Evolutionary conservation across 2,888 invertebrate species (phyloP), one percentile per base, ranked within the genome.

Genomic region (Punctoribates punctum): DNA sequence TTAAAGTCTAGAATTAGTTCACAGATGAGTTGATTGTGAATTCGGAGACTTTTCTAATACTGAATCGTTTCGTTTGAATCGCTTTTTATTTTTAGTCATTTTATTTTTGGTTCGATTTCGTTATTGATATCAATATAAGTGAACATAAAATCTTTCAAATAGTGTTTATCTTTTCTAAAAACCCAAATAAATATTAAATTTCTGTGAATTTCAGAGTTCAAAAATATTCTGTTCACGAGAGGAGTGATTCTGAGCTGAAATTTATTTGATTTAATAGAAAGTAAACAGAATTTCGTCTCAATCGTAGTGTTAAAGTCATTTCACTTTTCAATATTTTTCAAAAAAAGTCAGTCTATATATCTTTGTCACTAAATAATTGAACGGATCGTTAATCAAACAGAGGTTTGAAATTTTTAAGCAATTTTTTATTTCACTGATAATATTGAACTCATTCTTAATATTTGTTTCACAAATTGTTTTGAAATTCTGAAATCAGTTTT

Each of bases 101-200:
- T 51, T 51, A 51, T 51, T 51, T 51, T 51, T 51, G 51, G 51
- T 20, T 51, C 51, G 51, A 51, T 51, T 51, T 51, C 51, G 11
- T 51, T 20, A 20, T 51, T 20, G 51, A 51, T 51, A 51, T 51
- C 51, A 51, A 51, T 51, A 51, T 4, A 51, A 51, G 4, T 8
- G 11, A 51, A 51, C 20, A 3, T 5, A 51, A 51, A 5, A 51
- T 2, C 51, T 20, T 51, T 20, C 4, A 51, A 51, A 20, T 51
- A 2, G 51, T 51, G 51, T 51, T 20, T 20, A 51, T 20, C 20
- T 20, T 51, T 51, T 2, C 51, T 17, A n/a, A 20, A 51, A 51
- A 51, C 17, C n/a, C n/a, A 51, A 51, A 51, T 51, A 20, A 51
- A 51, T 51, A 20, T 20, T 51, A n/a, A 20, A 51, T 20, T 51